Evolutionary conservation across 92 coral and sea anemone species (phyloP).

Genomic region (Micromussa lordhowensis): DNA sequence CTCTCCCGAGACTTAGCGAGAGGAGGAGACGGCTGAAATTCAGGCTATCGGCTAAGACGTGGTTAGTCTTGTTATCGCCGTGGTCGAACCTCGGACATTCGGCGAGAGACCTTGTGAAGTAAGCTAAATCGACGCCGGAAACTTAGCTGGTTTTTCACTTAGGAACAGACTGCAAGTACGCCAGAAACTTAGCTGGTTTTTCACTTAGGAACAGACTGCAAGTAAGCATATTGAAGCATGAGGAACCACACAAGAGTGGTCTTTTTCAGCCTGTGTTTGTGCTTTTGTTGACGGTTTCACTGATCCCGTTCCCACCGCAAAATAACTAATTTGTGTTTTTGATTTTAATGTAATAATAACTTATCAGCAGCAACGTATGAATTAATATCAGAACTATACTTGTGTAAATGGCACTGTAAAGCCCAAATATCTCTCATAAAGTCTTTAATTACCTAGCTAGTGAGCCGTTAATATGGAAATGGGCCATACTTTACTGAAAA

Average conservation of each 20-base stretch:
- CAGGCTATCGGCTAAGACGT: no score
- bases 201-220: neutral
- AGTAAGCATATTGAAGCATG: neutral
- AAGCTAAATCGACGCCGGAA: neutral
- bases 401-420: neutral
- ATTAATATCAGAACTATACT: neutral
- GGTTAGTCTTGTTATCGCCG: no score
- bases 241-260: neutral
- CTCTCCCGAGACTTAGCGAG: no score
- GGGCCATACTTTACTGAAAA: neutral
- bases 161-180: no score
- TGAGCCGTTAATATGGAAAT: neutral
- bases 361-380: neutral
- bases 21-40: no score
- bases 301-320: no score
- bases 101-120: neutral
- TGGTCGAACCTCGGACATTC: no score
- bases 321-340: neutral
- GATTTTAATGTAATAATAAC: no score
- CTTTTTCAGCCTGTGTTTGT: no score
- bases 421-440: neutral
- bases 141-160: neutral
- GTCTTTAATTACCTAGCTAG: neutral
- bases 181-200: neutral
- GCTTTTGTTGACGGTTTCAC: no score